These are phyloP conservation scores for Pseudomyrmex concolor DNA, from an alignment of 1,140 invertebrate genomes.

Conservation along the genomic window DNA sequence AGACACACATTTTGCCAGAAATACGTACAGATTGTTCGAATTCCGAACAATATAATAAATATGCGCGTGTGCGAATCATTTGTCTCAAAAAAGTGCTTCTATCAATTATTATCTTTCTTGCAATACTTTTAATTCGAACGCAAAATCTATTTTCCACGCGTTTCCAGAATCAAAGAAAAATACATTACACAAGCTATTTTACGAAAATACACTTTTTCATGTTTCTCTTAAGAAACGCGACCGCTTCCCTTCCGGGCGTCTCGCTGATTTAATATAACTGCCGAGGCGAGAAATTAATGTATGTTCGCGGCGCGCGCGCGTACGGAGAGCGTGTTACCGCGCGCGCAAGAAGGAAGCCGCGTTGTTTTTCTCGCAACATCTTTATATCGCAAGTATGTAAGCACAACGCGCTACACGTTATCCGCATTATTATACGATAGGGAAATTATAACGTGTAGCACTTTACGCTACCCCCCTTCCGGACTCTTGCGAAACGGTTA, in stretches of 20 bases:
- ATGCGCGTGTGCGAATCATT: too few relatives aligned
- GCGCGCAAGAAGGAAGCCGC: slow-evolving; percentile 13
- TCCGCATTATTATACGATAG: slow-evolving; percentile 33
- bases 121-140: not conserved
- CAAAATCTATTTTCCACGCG: not conserved
- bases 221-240: not conserved
- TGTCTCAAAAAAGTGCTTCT: too few relatives aligned
- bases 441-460: slow-evolving; percentile 42
- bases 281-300: slow-evolving; percentile 20
- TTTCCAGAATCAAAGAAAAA: not conserved
- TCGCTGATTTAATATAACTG: slow-evolving; percentile 33
- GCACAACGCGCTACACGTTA: not conserved
- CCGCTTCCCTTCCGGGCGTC: not conserved
- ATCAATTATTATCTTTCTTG: too few relatives aligned
- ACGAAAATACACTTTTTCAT: slow-evolving; percentile 2
- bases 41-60: too few relatives aligned
- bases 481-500: not conserved
- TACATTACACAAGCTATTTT: slow-evolving; percentile 10
- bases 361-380: slow-evolving; percentile 19
- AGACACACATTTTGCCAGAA: too few relatives aligned
- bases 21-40: too few relatives aligned
- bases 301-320: not conserved
- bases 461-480: not conserved
- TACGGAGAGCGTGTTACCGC: not conserved
- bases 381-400: slow-evolving; percentile 20